Evolutionary conservation across 1,140 invertebrate species (phyloP), one percentile per base, ranked within the genome.

Genomic region (Galendromus occidentalis): DNA sequence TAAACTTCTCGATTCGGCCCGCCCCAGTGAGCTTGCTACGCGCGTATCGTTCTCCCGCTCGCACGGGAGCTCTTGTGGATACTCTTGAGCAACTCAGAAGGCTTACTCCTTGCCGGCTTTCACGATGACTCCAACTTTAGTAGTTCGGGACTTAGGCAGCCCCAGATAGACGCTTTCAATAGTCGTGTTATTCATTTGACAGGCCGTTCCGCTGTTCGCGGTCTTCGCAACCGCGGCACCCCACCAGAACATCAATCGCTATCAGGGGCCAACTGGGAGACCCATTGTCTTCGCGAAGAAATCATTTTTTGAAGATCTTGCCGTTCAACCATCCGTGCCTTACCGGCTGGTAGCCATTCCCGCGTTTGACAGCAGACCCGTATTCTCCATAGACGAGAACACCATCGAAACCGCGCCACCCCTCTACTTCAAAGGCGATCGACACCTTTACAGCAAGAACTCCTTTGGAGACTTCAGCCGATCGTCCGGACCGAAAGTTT

Each of bases 241-340:
- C 18, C 25, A 25, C 51, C 17, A 25, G 17, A 33, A 59, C 33
- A 25, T 59, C 51, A 59, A 59, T 59, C 51, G 51, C 25, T 59
- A 59, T 59, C 51, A 25, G 14, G 51, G 51, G 12, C 51, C 51
- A 17, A 59, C 51, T 17, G 22, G 51, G 33, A 17, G 51, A 33
- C 51, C 51, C 14, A 59, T 59, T 25, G 51, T 59, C 14, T 59
- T 59, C 51, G 51, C 51, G 25, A 59, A 59, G 51, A 59, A 59
- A 25, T 59, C 51, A 14, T 59, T 59, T 33, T 59, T 59, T 33
- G 22, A 59, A 25, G 51, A 59, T 33, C 51, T 59, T 12, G 25
- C 51, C 4, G 51, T 59, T 17, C 51, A 59, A 25, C 51, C 51
- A 14, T 59, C 51, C 14, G 51, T 59, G 1, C 51, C 33, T 59